Percentiles rank a stretch among this genome's conserved stretches.
phyloP scores from a whole-genome alignment of 2,888 invertebrate genomes.

The Epinotia bilunana region DNA sequence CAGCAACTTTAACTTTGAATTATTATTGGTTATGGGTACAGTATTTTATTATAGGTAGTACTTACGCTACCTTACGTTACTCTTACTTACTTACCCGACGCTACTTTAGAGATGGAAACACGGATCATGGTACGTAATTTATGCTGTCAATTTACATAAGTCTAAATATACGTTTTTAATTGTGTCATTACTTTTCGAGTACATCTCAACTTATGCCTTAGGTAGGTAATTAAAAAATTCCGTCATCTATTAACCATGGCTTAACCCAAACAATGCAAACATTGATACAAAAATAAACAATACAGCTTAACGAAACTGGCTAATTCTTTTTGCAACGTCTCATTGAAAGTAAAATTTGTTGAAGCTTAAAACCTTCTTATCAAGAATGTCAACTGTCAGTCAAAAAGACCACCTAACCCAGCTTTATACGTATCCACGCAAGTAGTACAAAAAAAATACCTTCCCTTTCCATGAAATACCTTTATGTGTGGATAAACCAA shows the following conservation, averaged over 20 bases:
- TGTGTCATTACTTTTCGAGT: too few relatives aligned
- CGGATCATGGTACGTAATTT: too few relatives aligned
- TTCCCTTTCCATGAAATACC: slow-evolving; percentile 76
- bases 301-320: slow-evolving; percentile 47
- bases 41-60: too few relatives aligned
- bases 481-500: slow-evolving; percentile 73
- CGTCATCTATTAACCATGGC: slow-evolving; percentile 50
- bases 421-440: slow-evolving; percentile 67
- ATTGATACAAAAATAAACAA: slow-evolving; percentile 49
- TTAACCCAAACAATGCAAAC: neutral
- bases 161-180: too few relatives aligned
- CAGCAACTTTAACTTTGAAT: too few relatives aligned
- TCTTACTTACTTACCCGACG: too few relatives aligned
- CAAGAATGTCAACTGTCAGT: slow-evolving; percentile 72
- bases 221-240: slow-evolving; percentile 23
- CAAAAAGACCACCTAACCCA: slow-evolving; percentile 72
- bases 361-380: slow-evolving; percentile 57
- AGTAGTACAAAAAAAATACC: slow-evolving; percentile 62
- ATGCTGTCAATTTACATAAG: too few relatives aligned
- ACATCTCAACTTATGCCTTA: too few relatives aligned
- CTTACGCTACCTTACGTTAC: too few relatives aligned
- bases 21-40: too few relatives aligned
- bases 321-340: slow-evolving; percentile 49
- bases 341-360: slow-evolving; percentile 71
- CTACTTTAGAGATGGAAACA: too few relatives aligned